phyloP scores from a whole-genome alignment of 2,113 vertebrate genomes.

The Macrotis lagotis region DNA sequence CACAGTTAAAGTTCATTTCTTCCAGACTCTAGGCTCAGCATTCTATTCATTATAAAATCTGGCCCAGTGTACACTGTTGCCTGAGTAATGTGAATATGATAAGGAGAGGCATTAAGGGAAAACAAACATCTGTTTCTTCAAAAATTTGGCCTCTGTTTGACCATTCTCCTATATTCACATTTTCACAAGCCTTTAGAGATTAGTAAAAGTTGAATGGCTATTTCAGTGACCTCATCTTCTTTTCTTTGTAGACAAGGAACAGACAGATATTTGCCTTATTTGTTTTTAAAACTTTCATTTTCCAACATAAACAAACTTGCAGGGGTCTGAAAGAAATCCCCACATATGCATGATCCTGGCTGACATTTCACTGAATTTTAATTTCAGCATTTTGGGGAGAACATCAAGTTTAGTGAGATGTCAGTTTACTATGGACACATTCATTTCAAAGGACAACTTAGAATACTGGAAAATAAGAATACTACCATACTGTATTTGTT shows the following conservation, averaged over 20 bases:
- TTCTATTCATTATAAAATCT: too few species aligned
- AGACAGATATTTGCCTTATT: background rate
- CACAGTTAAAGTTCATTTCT: too few species aligned
- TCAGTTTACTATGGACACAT: background rate
- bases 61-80: too few species aligned
- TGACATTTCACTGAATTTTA: conserved; percentile 34
- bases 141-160: background rate
- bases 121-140: background rate
- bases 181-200: background rate
- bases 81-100: background rate
- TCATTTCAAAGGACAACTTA: background rate
- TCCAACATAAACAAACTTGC: background rate
- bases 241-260: background rate
- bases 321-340: background rate
- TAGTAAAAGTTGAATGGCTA: background rate
- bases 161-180: background rate
- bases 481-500: conserved; percentile 4
- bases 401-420: background rate
- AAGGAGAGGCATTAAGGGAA: background rate
- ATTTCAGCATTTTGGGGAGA: background rate
- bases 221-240: background rate
- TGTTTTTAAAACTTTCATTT: background rate
- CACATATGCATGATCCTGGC: background rate
- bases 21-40: too few species aligned
- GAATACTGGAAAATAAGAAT: background rate